Percentiles rank a stretch among this genome's conserved stretches.
Conservation (phyloP, 2,113 vertebrate species). For the Pleuronectes platessa region DNA sequence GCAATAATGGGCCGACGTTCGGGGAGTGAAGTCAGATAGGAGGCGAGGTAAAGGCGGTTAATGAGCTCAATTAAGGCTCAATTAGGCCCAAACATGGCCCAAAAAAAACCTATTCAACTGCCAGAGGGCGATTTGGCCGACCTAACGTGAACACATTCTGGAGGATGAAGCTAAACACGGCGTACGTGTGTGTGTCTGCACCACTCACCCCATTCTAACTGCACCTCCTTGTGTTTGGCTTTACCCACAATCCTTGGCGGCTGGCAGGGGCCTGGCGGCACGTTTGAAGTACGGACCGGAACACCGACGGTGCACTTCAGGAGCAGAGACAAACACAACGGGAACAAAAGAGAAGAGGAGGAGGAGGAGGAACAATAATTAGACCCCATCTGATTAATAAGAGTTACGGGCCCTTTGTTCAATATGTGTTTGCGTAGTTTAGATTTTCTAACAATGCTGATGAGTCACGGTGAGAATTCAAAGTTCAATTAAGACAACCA, state of each 20-base stretch:
- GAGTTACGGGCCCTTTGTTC: background rate
- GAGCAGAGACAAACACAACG: slow-evolving; percentile 21
- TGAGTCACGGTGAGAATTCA: background rate
- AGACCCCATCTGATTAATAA: slow-evolving; percentile 14
- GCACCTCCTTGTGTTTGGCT: slow-evolving; percentile 95
- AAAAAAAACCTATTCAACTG: slow-evolving; percentile 21
- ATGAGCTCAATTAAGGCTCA: slow-evolving; percentile 57
- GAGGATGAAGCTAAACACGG: slow-evolving; percentile 27
- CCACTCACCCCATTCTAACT: slow-evolving; percentile 94
- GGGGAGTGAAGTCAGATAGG: slow-evolving; percentile 47
- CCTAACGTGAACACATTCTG: background rate
- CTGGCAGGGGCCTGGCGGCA: slow-evolving; percentile 91
- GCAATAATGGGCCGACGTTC: slow-evolving; percentile 59
- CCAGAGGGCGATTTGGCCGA: slow-evolving; percentile 46
- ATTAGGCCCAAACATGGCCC: slow-evolving; percentile 58
- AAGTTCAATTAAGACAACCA: background rate
- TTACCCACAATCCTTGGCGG: slow-evolving; percentile 90
- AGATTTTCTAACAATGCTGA: background rate
- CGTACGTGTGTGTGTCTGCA: slow-evolving; percentile 3
- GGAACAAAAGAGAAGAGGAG: background rate
- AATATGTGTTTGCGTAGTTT: background rate
- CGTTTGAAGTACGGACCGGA: slow-evolving; percentile 89
- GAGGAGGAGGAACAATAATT: slow-evolving; percentile 2
- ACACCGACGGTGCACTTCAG: slow-evolving; percentile 91
- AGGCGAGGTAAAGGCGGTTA: slow-evolving; percentile 51